A percentile compares a stretch with the other conserved stretches of the same genome.
Conservation (phyloP, 2,113 vertebrate species). For the Plecturocebus donacophilus region DNA sequence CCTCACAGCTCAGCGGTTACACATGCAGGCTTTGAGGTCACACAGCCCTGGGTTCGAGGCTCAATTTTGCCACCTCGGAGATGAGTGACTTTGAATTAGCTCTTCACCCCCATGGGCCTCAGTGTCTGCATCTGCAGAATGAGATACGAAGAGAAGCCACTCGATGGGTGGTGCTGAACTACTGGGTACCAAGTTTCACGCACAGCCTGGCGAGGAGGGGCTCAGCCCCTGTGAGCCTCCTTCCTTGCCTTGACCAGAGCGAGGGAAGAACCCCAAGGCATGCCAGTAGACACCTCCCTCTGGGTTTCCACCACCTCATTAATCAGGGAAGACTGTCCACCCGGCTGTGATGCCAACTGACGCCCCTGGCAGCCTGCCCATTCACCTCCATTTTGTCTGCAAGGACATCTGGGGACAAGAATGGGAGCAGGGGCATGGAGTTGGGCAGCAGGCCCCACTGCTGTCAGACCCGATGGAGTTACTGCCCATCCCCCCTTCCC, state of each 20-base stretch:
- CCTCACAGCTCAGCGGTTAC: fast-evolving
- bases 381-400: constrained; percentile 48
- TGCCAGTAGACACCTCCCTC: neutral
- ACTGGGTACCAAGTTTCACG: neutral
- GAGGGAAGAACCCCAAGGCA: neutral
- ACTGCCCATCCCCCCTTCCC: neutral
- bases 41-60: neutral
- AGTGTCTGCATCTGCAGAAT: neutral
- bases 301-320: constrained; percentile 19
- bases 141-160: neutral
- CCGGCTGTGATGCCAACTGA: constrained; percentile 54
- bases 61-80: neutral
- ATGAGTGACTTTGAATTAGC: neutral
- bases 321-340: neutral
- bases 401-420: constrained; percentile 57
- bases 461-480: neutral
- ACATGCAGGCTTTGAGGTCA: neutral
- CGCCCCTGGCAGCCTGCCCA: constrained; percentile 36
- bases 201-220: neutral
- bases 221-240: neutral
- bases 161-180: neutral
- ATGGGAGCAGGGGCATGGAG: neutral
- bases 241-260: neutral
- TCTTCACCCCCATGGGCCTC: neutral
- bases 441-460: neutral